Base-by-base conservation (phyloP, 2,888 invertebrate genomes). In the Notodonta dromedarius region DNA sequence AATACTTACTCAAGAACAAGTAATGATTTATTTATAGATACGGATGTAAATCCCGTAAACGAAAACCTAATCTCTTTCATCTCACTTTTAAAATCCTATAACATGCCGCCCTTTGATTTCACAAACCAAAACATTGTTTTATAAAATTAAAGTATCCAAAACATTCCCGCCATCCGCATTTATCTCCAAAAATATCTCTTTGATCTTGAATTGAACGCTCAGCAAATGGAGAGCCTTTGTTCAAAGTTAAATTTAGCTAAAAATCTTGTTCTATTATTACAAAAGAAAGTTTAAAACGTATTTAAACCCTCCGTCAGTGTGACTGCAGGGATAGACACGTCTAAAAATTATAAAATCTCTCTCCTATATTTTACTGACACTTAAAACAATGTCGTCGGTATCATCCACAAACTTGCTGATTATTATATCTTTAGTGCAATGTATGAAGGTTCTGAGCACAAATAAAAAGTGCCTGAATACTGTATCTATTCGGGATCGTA, bases 121-220 rank as follows among this genome's bases (percentile, higher is more conserved):
- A 56, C 32, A 60, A 50, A 50, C 50, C 32, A 44, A 56, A 67
- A 63, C 60, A 71, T 63, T 70, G 64, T 61, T 58, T 55, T 55
- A 67, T 58, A 65, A 62, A 61, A 67, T 66, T 62, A 61, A 70
- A 66, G 59, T 61, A 70, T 59, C 56, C 52, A n/a, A 58, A 70
- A 60, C 58, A 61, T 61, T 57, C 24, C 56, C 61, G 63, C 57
- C 39, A 59, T 65, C 58, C 62, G 57, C 59, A 61, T 65, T 70
- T 60, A 46, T 44, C 57, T 51, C 57, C 59, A 7, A 55, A 70
- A 70, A 65, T 65, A 67, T 65, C 62, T 68, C 71, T 71, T 71
- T 71, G 71, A 71, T 70, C 68, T 60, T n/a, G 50, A 67, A 61
- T 65, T 71, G 63, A 56, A 59, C 52, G 61, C 52, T 60, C 46